Evolutionary conservation across 2,888 invertebrate species (phyloP), one percentile per base, ranked within the genome.

Genomic region (Pomacea canaliculata): DNA sequence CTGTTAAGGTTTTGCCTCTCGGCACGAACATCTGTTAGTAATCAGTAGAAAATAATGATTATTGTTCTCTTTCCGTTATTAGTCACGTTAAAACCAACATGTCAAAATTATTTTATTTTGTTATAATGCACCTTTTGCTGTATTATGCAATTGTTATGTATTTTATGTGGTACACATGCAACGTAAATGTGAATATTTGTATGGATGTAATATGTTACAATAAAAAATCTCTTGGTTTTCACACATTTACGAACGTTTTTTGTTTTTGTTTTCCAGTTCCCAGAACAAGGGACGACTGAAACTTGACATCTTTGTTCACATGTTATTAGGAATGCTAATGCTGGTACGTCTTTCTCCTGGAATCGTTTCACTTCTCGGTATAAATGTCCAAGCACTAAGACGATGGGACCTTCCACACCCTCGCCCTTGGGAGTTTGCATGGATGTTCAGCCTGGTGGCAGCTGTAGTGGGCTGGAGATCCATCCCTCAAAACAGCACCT

Each of bases 251-350:
- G 94, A 37, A 5, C 37, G 3, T 37, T 5, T 37, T 37, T 37
- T 13, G 8, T 56, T 56, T 16, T 23, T 23, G 23, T 23, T 23
- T 23, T 94, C 89, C 94, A 99, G 99, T 93, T 96, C 97, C 89
- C 93, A 96, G 90, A 97, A 97, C 93, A 99, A 99, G 93, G 96
- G 96, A 83, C 94, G 98, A 89, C 93, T 99, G 91, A 97, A 96
- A 92, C 96, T 95, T 91, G 96, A 97, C 91, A 95, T 98, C 92
- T 95, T 96, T 92, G 95, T 96, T 91, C 99, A 99, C 92, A 95
- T 96, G 88, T 91, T 97, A 81, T 92, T 98, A 86, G 96, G 96
- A 91, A 94, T 97, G 90, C 93, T 95, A 84, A 96, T 98, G 96
- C 91, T 97, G 90, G 94, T 96, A 72, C 97, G 98, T 92, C 93